phyloP scores from a whole-genome alignment of 2,113 vertebrate genomes.

The Himantopus leucocephalus region DNA sequence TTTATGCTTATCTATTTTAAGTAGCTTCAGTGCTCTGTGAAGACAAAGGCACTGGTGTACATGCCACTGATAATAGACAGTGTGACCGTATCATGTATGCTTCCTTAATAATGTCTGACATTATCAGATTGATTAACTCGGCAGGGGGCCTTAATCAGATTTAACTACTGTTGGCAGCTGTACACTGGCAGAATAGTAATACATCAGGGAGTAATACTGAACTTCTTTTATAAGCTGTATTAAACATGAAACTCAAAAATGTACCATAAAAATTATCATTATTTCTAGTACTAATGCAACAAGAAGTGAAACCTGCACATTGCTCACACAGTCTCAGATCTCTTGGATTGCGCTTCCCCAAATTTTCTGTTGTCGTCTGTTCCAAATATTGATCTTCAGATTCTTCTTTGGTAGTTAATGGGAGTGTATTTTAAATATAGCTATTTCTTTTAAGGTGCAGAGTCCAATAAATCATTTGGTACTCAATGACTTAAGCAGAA shows the following conservation, averaged over 20 bases:
- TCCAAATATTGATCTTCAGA: not conserved
- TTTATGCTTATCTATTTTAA: conserved; percentile 53
- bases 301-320: not conserved
- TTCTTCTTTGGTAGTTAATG: conserved; percentile 11
- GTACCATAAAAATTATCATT: conserved; percentile 30
- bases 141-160: conserved; percentile 73
- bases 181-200: conserved; percentile 69
- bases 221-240: conserved; percentile 61
- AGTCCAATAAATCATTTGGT: not conserved
- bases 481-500: not conserved
- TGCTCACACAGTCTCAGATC: not conserved
- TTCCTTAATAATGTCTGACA: conserved; percentile 77
- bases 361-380: not conserved
- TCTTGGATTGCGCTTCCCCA: not conserved
- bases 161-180: conserved; percentile 73
- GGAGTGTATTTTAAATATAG: not conserved
- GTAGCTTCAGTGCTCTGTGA: conserved; percentile 28
- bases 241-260: conserved; percentile 55
- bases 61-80: conserved; percentile 52
- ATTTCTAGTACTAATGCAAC: not conserved
- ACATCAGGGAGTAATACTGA: conserved; percentile 54
- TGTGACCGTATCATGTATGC: conserved; percentile 66
- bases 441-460: conserved; percentile 13
- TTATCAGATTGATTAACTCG: conserved; percentile 78
- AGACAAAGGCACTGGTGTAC: conserved; percentile 67